Conservation (phyloP, 2,888 invertebrate genomes). For the Drosophila monieri region DNA sequence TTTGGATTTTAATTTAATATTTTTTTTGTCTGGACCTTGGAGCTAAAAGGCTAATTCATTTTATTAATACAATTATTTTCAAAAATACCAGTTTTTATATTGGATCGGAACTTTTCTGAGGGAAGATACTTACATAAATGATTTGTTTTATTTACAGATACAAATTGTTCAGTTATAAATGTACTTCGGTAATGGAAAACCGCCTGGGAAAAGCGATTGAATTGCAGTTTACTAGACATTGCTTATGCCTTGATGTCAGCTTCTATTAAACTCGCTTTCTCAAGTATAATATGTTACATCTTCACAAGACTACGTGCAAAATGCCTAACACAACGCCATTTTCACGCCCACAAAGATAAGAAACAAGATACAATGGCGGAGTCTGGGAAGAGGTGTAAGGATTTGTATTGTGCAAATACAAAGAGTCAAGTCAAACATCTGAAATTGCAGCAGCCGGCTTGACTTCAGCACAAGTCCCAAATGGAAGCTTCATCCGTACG, state of each 20-base stretch:
- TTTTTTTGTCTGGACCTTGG: neutral
- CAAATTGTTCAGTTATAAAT: conserved; percentile 5
- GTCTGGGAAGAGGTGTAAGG: neutral
- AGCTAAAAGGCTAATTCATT: neutral
- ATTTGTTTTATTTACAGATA: neutral
- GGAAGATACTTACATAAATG: neutral
- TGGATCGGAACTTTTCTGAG: neutral
- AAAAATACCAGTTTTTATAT: neutral
- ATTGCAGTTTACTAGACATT: conserved; percentile 58
- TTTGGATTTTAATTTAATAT: no score
- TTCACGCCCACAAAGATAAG: conserved; percentile 5
- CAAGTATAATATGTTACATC: conserved; percentile 27
- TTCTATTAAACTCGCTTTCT: conserved; percentile 62
- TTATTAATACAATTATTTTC: neutral
- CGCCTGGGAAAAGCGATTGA: conserved; percentile 48
- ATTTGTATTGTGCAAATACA: conserved; percentile 29
- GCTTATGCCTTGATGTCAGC: conserved; percentile 23
- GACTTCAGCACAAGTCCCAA: conserved; percentile 43
- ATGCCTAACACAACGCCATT: conserved; percentile 44
- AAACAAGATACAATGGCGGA: conserved; percentile 9
- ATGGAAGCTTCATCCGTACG: conserved; percentile 31
- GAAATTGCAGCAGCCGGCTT: conserved; percentile 37
- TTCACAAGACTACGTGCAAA: conserved; percentile 56
- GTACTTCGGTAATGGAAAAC: conserved; percentile 10
- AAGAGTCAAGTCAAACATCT: conserved; percentile 49